Evolutionary conservation across 2,797 vertebrate species (phyloP), one percentile per base, ranked within the genome.

Genomic region (Gila robusta): DNA sequence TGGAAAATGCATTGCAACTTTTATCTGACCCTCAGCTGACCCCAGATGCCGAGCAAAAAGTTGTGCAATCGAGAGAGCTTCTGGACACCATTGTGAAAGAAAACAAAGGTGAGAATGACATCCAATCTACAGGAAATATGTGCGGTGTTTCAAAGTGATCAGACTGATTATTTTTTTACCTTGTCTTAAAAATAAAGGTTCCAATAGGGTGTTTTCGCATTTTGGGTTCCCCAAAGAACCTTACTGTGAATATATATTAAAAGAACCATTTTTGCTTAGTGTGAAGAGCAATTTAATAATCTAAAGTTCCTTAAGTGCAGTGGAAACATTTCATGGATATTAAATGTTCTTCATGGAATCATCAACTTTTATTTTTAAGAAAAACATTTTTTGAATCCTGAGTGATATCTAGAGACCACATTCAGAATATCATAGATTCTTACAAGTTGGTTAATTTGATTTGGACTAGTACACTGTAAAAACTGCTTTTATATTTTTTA

Each of bases 71-170:
- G 64, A 95, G 97, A 91, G 96, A 97, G 87, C 97, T 99, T 91
- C 96, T 99, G 93, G 97, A 99, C 92, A 97, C 95, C 17, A 99
- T 99, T 10, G 94, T 99, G 82, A 96, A 97, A 91, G 98, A 99
- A 90, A 96, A 97, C 90, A 98, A 94, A 26, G 97, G 98, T 99
- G 76, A 93, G 80, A 39, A 66, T 5, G 6, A 69, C 71, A 41
- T 74, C 17, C 11, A 23, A 12, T 49, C n/a, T 49, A 47, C 35
- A 64, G 16, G 16, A 64, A 32, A 80, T 66, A 41, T 41, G 37
- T 41, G 1, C 7, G 2, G 2, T 4, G 6, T 70, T 70, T 26
- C 1, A n/a, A 44, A 39, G 39, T 72, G 39, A 47, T 70, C 9
- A 39, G 19, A 6, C 21, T 39, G n/a, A 26, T 5, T 26, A n/a